phyloP scores from a whole-genome alignment of 2,797 vertebrate species.

The Sarcophilus harrisii region DNA sequence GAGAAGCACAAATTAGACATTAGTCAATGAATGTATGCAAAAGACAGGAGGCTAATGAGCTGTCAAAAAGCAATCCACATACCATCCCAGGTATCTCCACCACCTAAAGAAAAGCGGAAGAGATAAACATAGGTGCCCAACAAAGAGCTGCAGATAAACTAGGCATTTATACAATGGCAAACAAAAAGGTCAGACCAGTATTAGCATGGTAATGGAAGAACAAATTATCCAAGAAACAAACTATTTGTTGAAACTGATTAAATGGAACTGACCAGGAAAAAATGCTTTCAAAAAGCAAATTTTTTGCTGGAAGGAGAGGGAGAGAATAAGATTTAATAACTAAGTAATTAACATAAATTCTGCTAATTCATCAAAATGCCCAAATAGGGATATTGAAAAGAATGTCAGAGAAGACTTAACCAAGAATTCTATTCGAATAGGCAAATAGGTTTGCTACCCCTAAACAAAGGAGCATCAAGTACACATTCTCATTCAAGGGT shows the following conservation, averaged over 20 bases:
- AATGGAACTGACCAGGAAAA: conserved; percentile 25
- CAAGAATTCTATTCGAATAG: neutral
- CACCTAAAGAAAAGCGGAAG: conserved; percentile 87
- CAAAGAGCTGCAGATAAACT: conserved; percentile 79
- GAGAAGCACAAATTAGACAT: conserved; percentile 83
- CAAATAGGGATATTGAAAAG: neutral
- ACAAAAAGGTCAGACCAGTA: conserved; percentile 34
- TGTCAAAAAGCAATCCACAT: conserved; percentile 85
- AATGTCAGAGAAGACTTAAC: conserved; percentile 2
- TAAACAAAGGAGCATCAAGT: neutral
- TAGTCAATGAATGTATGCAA: conserved; percentile 79
- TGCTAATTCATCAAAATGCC: neutral
- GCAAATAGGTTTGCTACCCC: neutral
- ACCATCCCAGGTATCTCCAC: conserved; percentile 92
- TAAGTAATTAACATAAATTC: neutral
- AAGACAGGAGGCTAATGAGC: conserved; percentile 74
- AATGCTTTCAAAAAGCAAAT: conserved; percentile 57
- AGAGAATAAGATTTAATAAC: neutral
- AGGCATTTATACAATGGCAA: conserved; percentile 60
- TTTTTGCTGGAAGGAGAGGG: neutral
- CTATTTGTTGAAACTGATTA: conserved; percentile 4
- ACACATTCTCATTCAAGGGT: neutral
- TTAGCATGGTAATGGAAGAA: conserved; percentile 57
- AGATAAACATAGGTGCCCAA: conserved; percentile 82
- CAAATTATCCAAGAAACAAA: neutral